Conservation (phyloP, 2,888 invertebrate species). For the Eupeodes latifasciatus region DNA sequence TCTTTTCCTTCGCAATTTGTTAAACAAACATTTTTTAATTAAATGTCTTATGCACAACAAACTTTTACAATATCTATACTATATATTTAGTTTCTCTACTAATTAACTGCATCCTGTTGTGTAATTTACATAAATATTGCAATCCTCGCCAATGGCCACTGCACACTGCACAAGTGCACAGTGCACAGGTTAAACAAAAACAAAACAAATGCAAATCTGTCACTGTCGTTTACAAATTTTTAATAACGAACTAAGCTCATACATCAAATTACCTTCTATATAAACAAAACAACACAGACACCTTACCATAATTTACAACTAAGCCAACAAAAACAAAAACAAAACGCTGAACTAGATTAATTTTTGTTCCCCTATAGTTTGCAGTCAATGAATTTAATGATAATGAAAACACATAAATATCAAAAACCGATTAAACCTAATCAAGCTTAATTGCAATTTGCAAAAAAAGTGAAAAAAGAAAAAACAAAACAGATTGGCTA, state of each 20-base stretch:
- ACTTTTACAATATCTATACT: background rate
- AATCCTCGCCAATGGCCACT: background rate
- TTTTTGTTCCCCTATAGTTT: constrained; percentile 72
- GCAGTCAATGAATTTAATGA: constrained; percentile 77
- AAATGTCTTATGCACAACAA: background rate
- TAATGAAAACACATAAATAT: constrained; percentile 81
- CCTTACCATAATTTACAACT: constrained; percentile 44
- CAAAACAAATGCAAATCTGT: constrained; percentile 16
- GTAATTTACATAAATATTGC: constrained; percentile 31
- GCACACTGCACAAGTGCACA: background rate
- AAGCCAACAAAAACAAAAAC: constrained; percentile 9
- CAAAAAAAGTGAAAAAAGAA: constrained; percentile 49
- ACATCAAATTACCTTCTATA: constrained; percentile 23
- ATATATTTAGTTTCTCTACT: background rate
- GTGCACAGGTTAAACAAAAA: background rate
- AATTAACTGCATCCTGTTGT: constrained; percentile 53
- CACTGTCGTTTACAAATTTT: constrained; percentile 33
- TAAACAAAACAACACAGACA: constrained; percentile 42
- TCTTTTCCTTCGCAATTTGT: background rate
- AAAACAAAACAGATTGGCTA: constrained; percentile 43
- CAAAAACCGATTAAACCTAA: constrained; percentile 80
- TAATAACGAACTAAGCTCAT: constrained; percentile 53
- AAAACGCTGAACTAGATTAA: constrained; percentile 61
- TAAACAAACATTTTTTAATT: background rate
- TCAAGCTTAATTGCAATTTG: constrained; percentile 80